These are phyloP conservation scores for Pituophis catenifer DNA, from an alignment of 2,113 vertebrate species.

Conservation along the genomic window DNA sequence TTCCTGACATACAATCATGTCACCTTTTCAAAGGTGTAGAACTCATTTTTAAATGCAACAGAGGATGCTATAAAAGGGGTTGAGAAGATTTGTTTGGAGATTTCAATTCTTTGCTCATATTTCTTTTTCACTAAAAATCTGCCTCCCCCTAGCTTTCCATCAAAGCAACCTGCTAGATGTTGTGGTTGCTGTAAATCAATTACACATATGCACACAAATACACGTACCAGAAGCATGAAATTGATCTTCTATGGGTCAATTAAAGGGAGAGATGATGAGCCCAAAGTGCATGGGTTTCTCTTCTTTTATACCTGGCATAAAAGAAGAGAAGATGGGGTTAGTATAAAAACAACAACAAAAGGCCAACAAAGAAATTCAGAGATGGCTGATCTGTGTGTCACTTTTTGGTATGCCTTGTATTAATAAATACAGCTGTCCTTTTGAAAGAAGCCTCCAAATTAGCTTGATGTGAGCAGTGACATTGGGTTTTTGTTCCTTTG, in stretches of 20 bases:
- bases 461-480: conserved; percentile 22
- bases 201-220: neutral
- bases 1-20: neutral
- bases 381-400: conserved; percentile 36
- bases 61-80: neutral
- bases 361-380: conserved; percentile 45
- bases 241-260: neutral
- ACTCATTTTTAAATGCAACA: neutral
- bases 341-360: conserved; percentile 30
- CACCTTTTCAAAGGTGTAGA: neutral
- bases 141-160: neutral
- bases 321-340: conserved; percentile 36
- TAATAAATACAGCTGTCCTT: conserved; percentile 60
- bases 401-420: conserved; percentile 50
- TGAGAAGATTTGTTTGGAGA: neutral
- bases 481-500: neutral
- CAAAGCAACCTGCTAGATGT: neutral
- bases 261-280: neutral
- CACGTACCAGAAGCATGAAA: neutral
- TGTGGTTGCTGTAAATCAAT: neutral
- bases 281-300: neutral
- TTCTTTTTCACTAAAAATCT: neutral
- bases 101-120: neutral
- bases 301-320: conserved; percentile 41
- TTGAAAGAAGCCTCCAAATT: conserved; percentile 51